Evolutionary conservation across 2,888 invertebrate genomes (phyloP).

Genomic region (Drosophila fulvimacula): DNA sequence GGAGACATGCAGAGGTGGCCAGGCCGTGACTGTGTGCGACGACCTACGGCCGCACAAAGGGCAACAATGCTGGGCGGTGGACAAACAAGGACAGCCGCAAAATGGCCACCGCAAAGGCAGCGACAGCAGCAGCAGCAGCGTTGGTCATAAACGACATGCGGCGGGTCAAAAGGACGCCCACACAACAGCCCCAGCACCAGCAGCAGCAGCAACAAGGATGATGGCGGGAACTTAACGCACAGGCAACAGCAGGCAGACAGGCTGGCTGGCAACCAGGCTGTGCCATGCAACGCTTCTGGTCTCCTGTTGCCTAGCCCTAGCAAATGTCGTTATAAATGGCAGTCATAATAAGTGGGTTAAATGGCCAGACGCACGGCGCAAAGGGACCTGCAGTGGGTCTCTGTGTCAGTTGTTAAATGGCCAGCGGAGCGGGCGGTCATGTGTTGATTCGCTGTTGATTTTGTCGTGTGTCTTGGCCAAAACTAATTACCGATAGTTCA

Average conservation of each 20-base stretch:
- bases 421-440: slow-evolving; percentile 22
- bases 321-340: slow-evolving; percentile 74
- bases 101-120: slow-evolving; percentile 75
- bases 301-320: slow-evolving; percentile 20
- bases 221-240: slow-evolving; percentile 48
- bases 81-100: slow-evolving; percentile 73
- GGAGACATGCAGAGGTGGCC: slow-evolving; percentile 6
- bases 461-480: slow-evolving; percentile 60
- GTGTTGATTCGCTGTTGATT: slow-evolving; percentile 73
- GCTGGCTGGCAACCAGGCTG: slow-evolving; percentile 14
- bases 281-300: slow-evolving; percentile 12
- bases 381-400: slow-evolving; percentile 42
- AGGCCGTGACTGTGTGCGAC: slow-evolving; percentile 60
- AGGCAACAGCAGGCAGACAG: slow-evolving; percentile 7
- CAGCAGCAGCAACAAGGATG: slow-evolving; percentile 31
- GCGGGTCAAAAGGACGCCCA: slow-evolving; percentile 79
- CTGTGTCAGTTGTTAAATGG: slow-evolving; percentile 54
- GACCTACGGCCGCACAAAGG: slow-evolving; percentile 58
- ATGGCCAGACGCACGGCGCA: slow-evolving; percentile 48
- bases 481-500: slow-evolving; percentile 77
- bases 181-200: slow-evolving; percentile 30
- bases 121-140: slow-evolving; percentile 49
- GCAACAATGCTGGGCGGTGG: slow-evolving; percentile 45
- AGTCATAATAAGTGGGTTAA: slow-evolving; percentile 81
- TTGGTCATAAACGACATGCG: slow-evolving; percentile 72